Evolutionary conservation across 2,888 invertebrate species (phyloP).

Genomic region (Habrosyne pyritoides): DNA sequence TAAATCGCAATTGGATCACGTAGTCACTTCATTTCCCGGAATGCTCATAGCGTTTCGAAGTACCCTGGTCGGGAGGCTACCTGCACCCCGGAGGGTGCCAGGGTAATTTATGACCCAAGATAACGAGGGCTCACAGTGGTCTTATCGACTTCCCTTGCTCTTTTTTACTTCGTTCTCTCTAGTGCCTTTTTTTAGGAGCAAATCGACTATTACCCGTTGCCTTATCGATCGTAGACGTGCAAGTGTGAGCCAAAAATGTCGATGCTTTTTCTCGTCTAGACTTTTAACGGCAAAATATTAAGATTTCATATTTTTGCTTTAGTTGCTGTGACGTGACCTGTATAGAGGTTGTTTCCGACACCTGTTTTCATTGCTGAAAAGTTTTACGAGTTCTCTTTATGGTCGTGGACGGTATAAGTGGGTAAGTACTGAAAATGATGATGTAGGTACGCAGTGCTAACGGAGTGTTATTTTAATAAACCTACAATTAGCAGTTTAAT

Average conservation of each 20-base stretch:
- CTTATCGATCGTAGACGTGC: slow-evolving; percentile 68
- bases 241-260: slow-evolving; percentile 35
- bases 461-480: background rate
- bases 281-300: slow-evolving; percentile 29
- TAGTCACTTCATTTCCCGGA: slow-evolving; percentile 79
- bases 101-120: slow-evolving; percentile 80
- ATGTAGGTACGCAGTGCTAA: background rate
- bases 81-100: slow-evolving; percentile 75
- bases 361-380: background rate
- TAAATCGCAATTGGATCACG: slow-evolving; percentile 83
- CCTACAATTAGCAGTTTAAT: too few species aligned
- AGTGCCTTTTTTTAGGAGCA: slow-evolving; percentile 72
- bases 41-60: slow-evolving; percentile 66
- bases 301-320: background rate
- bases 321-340: background rate
- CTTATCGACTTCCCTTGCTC: slow-evolving; percentile 76
- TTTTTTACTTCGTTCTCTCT: slow-evolving; percentile 69
- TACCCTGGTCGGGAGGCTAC: slow-evolving; percentile 62
- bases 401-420: background rate
- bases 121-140: slow-evolving; percentile 80
- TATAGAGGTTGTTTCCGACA: background rate
- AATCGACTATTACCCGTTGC: slow-evolving; percentile 69
- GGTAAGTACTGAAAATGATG: background rate
- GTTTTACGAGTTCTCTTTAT: background rate
- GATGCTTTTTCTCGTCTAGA: slow-evolving; percentile 49